These are phyloP conservation scores for Cancer borealis DNA, from an alignment of 2,888 invertebrate genomes.

Conservation along the genomic window DNA sequence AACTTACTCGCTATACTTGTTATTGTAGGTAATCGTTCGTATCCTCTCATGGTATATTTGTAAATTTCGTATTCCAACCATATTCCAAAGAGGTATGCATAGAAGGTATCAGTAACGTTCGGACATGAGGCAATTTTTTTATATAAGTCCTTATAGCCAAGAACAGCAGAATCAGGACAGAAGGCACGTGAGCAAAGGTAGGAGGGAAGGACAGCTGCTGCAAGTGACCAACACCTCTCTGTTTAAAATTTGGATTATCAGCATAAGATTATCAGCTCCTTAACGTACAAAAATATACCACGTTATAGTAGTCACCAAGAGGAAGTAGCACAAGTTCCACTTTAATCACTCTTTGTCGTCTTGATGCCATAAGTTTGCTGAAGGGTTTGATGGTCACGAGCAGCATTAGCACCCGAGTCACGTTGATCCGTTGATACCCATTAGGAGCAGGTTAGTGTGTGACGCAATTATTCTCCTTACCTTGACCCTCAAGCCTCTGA, in stretches of 20 bases:
- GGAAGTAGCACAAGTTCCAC: neutral
- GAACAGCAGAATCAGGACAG: neutral
- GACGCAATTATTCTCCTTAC: neutral
- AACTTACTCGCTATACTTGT: neutral
- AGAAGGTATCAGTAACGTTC: neutral
- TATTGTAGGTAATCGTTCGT: neutral
- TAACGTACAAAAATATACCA: neutral
- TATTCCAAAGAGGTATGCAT: neutral
- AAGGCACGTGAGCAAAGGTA: neutral
- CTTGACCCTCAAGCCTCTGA: neutral
- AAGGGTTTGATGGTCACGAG: neutral
- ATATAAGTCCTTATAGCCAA: neutral
- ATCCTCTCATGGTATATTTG: neutral
- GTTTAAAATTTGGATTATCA: neutral
- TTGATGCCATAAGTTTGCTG: too few relatives aligned
- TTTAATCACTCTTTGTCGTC: too few relatives aligned
- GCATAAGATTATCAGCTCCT: neutral
- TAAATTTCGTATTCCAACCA: neutral
- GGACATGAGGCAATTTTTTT: neutral
- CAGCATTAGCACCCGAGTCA: neutral
- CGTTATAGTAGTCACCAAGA: neutral
- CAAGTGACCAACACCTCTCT: neutral
- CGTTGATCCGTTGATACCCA: neutral
- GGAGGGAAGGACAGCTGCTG: neutral
- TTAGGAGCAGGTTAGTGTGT: neutral